phyloP scores from a whole-genome alignment of 2,888 invertebrate species.

The Melipona bicolor region DNA sequence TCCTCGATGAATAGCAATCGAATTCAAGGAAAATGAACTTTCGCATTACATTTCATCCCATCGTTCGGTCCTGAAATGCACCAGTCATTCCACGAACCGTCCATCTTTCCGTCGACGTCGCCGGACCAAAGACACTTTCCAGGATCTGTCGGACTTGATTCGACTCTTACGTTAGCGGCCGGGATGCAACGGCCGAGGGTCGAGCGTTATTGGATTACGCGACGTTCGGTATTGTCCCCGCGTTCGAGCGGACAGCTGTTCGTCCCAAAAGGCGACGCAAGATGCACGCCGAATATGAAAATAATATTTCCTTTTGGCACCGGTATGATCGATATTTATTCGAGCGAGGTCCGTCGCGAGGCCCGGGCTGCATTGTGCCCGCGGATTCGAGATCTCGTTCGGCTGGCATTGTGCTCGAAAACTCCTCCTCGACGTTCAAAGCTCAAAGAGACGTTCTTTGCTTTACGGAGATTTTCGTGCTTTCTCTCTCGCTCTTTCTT shows the following conservation, averaged over 20 bases:
- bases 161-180: conserved; percentile 1
- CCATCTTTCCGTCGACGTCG: not conserved
- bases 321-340: conserved; percentile 83
- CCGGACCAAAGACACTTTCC: not conserved
- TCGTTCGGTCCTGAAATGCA: not conserved
- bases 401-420: conserved; percentile 55
- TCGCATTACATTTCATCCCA: no score
- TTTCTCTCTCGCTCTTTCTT: not conserved
- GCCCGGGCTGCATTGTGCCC: conserved; percentile 45
- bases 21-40: no score
- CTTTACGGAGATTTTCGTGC: not conserved
- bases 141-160: not conserved
- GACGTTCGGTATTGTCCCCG: conserved; percentile 67
- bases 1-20: no score
- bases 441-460: conserved; percentile 26
- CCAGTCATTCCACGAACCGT: conserved; percentile 21
- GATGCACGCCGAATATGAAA: conserved; percentile 79
- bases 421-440: not conserved
- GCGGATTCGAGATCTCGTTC: conserved; percentile 43
- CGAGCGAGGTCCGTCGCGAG: conserved; percentile 74
- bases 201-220: conserved; percentile 80
- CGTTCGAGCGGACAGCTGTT: conserved; percentile 67
- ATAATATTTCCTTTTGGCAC: conserved; percentile 80
- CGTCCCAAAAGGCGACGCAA: conserved; percentile 57
- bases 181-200: conserved; percentile 39